Evolutionary conservation across 2,113 vertebrate genomes (phyloP).

Genomic region (Microtus pennsylvanicus): DNA sequence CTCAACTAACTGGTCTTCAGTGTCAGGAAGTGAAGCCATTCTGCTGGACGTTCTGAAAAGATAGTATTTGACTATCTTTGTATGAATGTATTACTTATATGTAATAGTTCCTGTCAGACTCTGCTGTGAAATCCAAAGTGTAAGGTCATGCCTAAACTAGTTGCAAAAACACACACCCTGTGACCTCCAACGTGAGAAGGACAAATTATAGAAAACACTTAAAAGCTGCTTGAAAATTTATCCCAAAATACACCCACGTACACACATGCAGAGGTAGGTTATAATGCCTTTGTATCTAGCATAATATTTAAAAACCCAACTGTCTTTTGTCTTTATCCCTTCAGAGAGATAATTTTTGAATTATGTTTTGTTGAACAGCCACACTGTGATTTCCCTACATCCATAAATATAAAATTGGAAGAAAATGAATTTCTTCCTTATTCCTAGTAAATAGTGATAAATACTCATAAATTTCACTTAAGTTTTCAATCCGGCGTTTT

Average conservation of each 20-base stretch:
- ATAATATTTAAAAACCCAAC: constrained; percentile 41
- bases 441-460: background rate
- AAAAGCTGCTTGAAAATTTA: constrained; percentile 71
- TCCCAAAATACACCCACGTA: constrained; percentile 76
- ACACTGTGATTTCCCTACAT: background rate
- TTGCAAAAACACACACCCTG: background rate
- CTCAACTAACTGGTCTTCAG: background rate
- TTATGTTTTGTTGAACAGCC: constrained; percentile 43
- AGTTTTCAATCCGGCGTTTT: background rate
- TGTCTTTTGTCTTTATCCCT: constrained; percentile 39
- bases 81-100: background rate
- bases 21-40: background rate
- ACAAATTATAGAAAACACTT: constrained; percentile 66
- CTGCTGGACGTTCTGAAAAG: background rate
- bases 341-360: constrained; percentile 41
- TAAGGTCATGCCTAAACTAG: background rate
- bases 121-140: background rate
- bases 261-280: background rate
- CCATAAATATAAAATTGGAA: background rate
- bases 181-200: constrained; percentile 65
- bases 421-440: constrained; percentile 28
- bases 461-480: background rate
- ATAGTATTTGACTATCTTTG: constrained; percentile 15
- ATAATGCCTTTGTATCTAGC: constrained; percentile 31
- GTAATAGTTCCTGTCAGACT: constrained; percentile 12